phyloP scores from a whole-genome alignment of 2,797 vertebrate genomes.

The Smutsia temminckii region DNA sequence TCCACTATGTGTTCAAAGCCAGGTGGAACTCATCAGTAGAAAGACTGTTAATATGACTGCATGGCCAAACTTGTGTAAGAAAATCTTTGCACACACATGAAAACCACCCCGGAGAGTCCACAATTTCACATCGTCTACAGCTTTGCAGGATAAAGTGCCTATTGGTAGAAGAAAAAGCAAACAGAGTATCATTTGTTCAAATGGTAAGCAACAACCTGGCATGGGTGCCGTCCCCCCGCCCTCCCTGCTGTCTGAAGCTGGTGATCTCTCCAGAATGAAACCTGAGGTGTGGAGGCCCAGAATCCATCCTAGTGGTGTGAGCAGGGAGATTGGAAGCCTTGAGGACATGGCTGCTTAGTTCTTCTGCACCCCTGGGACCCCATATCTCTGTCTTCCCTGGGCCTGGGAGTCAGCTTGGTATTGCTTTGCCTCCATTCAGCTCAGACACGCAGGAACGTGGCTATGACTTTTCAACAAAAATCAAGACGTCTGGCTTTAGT shows the following conservation, averaged over 20 bases:
- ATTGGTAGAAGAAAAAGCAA: constrained; percentile 40
- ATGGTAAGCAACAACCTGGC: constrained; percentile 13
- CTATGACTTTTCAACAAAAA: background rate
- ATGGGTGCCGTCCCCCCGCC: background rate
- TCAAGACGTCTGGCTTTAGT: background rate
- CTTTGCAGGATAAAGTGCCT: background rate
- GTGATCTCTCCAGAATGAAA: background rate
- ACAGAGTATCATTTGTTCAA: constrained; percentile 14
- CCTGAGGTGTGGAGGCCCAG: background rate
- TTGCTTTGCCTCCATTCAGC: background rate
- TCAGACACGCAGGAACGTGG: background rate
- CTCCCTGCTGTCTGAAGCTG: background rate
- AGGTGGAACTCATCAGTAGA: background rate
- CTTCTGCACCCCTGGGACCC: background rate
- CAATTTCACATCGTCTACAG: background rate
- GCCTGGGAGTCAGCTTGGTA: background rate
- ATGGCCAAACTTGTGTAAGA: background rate
- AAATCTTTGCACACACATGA: background rate
- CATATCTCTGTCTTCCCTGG: background rate
- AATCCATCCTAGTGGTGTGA: background rate
- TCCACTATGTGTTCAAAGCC: constrained; percentile 25
- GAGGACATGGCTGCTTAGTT: background rate
- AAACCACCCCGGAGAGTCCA: background rate
- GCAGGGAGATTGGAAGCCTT: background rate
- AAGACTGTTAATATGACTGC: background rate